Evolutionary conservation across 2,797 vertebrate species (phyloP).

Genomic region (Acipenser oxyrinchus): DNA sequence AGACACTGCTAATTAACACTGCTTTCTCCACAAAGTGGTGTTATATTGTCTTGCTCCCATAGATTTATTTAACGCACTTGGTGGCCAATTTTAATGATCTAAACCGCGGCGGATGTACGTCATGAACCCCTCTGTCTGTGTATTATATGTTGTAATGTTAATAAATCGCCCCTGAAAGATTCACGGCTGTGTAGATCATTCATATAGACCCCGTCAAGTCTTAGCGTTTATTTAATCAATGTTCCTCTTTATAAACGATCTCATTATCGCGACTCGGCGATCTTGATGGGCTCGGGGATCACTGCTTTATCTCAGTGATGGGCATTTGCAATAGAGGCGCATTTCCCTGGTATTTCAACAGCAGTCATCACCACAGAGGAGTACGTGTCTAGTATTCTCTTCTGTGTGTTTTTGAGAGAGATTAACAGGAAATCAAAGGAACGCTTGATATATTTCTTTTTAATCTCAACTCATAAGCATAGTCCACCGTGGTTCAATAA

Average conservation of each 20-base stretch:
- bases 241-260: slow-evolving; percentile 2
- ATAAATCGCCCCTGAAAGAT: too few relatives aligned
- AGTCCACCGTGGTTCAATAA: neutral
- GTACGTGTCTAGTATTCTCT: slow-evolving; percentile 3
- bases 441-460: neutral
- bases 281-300: neutral
- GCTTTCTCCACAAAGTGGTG: neutral
- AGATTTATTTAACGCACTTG: too few relatives aligned
- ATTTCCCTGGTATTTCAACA: neutral
- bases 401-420: slow-evolving; percentile 6
- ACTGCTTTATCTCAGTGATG: neutral
- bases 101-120: too few relatives aligned
- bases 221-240: too few relatives aligned
- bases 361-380: neutral
- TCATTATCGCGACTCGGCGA: neutral
- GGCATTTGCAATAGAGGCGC: slow-evolving; percentile 1
- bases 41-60: too few relatives aligned
- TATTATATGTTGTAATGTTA: too few relatives aligned
- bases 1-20: neutral
- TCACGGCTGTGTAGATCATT: too few relatives aligned
- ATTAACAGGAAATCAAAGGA: slow-evolving; percentile 17
- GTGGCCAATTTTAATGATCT: too few relatives aligned
- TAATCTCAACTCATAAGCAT: neutral
- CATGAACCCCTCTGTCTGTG: too few relatives aligned
- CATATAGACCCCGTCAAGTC: too few relatives aligned